Evolutionary conservation across 2,888 invertebrate species (phyloP), one percentile per base, ranked within the genome.

Genomic region (Antheraea yamamai): DNA sequence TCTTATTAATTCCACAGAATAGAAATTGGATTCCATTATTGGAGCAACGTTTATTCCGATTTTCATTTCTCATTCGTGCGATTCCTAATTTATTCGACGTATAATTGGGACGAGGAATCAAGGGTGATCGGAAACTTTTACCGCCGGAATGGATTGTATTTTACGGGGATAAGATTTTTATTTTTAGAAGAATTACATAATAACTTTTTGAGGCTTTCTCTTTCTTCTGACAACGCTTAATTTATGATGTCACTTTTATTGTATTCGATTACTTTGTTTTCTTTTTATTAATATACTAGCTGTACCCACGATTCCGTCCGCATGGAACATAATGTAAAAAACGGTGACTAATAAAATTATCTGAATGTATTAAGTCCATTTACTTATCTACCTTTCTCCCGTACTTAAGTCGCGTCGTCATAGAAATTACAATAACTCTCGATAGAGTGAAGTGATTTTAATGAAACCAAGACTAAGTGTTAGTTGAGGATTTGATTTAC

Each of bases 21-120:
- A 88, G 90, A 86, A 87, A 90, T 89, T 87, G 89, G 85, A 88
- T 89, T 87, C 90, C 87, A 86, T 91, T 90, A 92, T 92, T 89
- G 88, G 82, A 86, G 83, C 79, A 85, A 84, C 89, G 90, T 92
- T 91, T 91, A 91, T 89, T 84, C 86, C 82, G 83, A 83, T 84
- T 86, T 87, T 86, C 89, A 84, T 87, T 87, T 84, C 84, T 82
- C 84, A 86, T 85, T 89, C 87, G 78, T 83, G 79, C 83, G 76
- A 82, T 83, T 84, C 84, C 88, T 91, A 91, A 91, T 91, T 91
- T 89, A 91, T 90, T 88, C 87, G 79, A 81, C 83, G 85, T 87
- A 87, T 91, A 91, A 91, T 92, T 91, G 88, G 61, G 87, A 82
- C 83, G 83, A 79, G 80, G 82, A 79, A 80, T 82, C 82, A 77